Conservation (phyloP, 2,113 vertebrate genomes). For the Ophthalmolycus amberensis region DNA sequence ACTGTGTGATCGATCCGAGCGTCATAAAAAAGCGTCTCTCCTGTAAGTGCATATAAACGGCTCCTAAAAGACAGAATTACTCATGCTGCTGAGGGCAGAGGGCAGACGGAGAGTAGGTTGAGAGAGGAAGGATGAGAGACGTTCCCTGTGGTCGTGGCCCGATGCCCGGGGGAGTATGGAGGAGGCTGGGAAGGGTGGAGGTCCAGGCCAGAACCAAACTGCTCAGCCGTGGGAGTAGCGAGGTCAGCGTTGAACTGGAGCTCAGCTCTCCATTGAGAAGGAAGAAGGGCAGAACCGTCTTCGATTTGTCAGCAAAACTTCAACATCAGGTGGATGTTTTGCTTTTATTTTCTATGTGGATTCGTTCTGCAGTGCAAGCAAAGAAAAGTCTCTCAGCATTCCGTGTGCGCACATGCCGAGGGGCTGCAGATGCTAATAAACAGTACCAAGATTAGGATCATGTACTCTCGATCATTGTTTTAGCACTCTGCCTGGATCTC, state of each 20-base stretch:
- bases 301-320: constrained; percentile 39
- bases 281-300: constrained; percentile 46
- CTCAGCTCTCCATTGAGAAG: constrained; percentile 51
- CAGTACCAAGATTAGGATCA: not conserved
- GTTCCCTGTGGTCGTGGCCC: constrained; percentile 60
- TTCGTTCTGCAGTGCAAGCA: constrained; percentile 20
- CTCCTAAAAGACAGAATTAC: constrained; percentile 53
- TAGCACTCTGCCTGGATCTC: not conserved
- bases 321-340: constrained; percentile 55
- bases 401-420: not conserved
- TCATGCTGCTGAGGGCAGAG: constrained; percentile 53
- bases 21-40: constrained; percentile 29
- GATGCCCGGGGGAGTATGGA: constrained; percentile 63
- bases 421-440: constrained; percentile 1
- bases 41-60: constrained; percentile 48
- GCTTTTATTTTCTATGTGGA: constrained; percentile 41
- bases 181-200: constrained; percentile 71
- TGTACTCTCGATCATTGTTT: not conserved
- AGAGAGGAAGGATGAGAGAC: constrained; percentile 64
- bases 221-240: constrained; percentile 68
- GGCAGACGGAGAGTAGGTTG: constrained; percentile 64
- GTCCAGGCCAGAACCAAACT: constrained; percentile 49
- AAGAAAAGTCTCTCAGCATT: not conserved
- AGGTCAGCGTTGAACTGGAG: constrained; percentile 41
- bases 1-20: constrained; percentile 34